phyloP scores from a whole-genome alignment of 2,113 vertebrate species.

The Hippolais icterina region DNA sequence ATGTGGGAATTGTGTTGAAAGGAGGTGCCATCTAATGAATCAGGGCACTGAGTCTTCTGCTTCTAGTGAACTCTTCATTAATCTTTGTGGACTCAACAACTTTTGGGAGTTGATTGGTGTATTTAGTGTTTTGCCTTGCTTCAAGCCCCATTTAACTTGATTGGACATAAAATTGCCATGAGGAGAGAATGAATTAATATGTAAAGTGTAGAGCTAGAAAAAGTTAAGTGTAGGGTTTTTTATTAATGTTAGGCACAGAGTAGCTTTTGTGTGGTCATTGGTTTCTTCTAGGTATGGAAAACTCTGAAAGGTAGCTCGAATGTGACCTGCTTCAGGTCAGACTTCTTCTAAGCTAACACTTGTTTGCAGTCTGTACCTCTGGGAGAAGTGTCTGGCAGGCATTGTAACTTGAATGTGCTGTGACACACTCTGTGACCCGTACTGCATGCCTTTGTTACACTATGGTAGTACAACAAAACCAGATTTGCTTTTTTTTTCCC shows the following conservation, averaged over 20 bases:
- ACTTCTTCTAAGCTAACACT: neutral
- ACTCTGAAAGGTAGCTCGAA: neutral
- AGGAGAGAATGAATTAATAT: neutral
- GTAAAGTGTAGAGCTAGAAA: neutral
- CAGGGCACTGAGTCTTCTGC: neutral
- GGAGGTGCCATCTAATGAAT: neutral
- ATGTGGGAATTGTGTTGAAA: neutral
- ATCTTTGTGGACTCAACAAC: neutral
- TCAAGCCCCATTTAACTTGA: neutral
- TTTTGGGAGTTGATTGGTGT: neutral
- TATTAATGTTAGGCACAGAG: neutral
- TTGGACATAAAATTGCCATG: neutral
- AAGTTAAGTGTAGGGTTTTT: neutral
- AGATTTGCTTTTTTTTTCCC: neutral
- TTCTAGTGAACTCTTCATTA: neutral
- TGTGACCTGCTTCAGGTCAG: neutral
- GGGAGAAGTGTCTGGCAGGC: neutral
- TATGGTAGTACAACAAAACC: neutral
- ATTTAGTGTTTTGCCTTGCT: neutral
- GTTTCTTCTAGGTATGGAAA: neutral
- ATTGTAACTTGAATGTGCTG: neutral
- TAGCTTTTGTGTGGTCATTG: neutral
- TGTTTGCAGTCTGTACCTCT: neutral
- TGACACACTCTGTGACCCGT: neutral
- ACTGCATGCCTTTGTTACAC: conserved; percentile 15